Conservation (phyloP, 1,140 invertebrate genomes). For the Cyclina sinensis region DNA sequence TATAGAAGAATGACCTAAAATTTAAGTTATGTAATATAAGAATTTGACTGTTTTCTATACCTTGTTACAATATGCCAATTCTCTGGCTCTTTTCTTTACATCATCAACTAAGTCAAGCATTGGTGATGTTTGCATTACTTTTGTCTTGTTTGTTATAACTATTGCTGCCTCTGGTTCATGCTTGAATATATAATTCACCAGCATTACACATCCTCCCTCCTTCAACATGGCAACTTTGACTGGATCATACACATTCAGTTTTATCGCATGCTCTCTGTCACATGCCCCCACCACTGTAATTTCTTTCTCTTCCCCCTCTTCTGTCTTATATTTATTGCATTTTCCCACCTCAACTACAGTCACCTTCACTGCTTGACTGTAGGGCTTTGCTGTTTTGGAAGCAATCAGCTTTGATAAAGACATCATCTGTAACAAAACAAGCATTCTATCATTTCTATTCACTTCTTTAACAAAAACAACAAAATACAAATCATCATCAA, state of each 20-base stretch:
- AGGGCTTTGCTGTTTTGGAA: constrained; percentile 6
- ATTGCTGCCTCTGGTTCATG: neutral
- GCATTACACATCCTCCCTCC: neutral
- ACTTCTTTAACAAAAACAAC: neutral
- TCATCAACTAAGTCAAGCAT: constrained; percentile 2
- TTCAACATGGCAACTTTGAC: neutral
- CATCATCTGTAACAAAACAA: no score
- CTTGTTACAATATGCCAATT: no score
- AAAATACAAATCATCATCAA: neutral
- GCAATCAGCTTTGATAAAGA: neutral
- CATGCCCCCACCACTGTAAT: neutral
- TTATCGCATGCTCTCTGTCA: neutral
- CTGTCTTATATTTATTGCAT: neutral
- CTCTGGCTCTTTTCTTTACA: neutral
- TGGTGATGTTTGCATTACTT: constrained; percentile 16
- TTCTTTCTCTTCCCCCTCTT: neutral
- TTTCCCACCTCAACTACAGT: no score
- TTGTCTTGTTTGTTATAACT: neutral
- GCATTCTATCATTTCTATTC: no score
- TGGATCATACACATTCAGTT: constrained; percentile 1
- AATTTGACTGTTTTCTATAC: no score
- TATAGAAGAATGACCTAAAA: no score
- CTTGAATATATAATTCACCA: constrained; percentile 6
- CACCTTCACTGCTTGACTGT: neutral
- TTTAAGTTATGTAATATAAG: no score